These are phyloP conservation scores for Lasioglossum pauxillum DNA, from an alignment of 2,888 invertebrate species.

Conservation along the genomic window DNA sequence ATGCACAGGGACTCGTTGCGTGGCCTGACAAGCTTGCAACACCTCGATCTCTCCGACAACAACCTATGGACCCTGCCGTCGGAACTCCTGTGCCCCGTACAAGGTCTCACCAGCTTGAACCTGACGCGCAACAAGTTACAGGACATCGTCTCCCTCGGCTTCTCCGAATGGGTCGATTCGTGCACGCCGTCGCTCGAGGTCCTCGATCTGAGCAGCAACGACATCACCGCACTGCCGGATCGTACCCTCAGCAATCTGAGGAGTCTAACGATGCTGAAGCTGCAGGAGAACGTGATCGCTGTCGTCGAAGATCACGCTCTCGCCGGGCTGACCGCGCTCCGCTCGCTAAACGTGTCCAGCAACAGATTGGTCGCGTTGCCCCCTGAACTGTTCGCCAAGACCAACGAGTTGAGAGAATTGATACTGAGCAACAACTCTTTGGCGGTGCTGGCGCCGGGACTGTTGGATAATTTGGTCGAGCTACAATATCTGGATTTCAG, in stretches of 20 bases:
- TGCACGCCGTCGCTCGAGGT: constrained; percentile 90
- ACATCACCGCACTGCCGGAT: constrained; percentile 89
- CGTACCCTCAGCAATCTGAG: constrained; percentile 90
- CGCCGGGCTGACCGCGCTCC: constrained; percentile 89
- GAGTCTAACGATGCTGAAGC: constrained; percentile 88
- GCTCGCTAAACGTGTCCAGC: constrained; percentile 91
- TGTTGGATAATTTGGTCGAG: constrained; percentile 90
- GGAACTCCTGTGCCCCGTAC: constrained; percentile 90
- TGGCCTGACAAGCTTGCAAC: constrained; percentile 88
- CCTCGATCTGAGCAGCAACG: constrained; percentile 91
- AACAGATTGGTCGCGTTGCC: constrained; percentile 92
- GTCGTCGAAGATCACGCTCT: constrained; percentile 91
- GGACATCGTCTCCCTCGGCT: constrained; percentile 91
- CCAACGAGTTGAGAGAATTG: constrained; percentile 90
- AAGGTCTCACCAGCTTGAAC: constrained; percentile 89
- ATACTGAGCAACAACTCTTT: constrained; percentile 92
- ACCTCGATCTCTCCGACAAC: constrained; percentile 90
- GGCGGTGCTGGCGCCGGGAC: constrained; percentile 90
- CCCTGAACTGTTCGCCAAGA: constrained; percentile 91
- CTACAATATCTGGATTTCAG: constrained; percentile 91
- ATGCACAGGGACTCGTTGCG: constrained; percentile 90
- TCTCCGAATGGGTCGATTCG: constrained; percentile 90
- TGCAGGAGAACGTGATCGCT: constrained; percentile 92
- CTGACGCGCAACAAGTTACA: constrained; percentile 91
- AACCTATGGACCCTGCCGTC: constrained; percentile 91